phyloP scores from a whole-genome alignment of 2,888 invertebrate genomes.

The Lithodes maja region DNA sequence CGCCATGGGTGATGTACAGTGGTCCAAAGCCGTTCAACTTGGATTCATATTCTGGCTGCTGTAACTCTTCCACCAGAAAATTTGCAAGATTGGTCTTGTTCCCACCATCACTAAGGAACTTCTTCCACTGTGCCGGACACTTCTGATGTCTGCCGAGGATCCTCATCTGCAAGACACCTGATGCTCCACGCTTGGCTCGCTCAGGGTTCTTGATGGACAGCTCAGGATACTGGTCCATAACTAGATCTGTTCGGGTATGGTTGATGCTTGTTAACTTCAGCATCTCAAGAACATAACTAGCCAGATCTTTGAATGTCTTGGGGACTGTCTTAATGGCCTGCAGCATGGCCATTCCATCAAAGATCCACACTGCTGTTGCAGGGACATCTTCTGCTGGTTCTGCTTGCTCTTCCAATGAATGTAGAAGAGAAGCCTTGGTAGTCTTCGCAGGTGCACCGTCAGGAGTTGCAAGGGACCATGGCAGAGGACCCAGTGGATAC shows the following conservation, averaged over 20 bases:
- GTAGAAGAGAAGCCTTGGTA: conserved; percentile 32
- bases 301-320: conserved; percentile 39
- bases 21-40: conserved; percentile 4
- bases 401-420: conserved; percentile 29
- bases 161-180: conserved; percentile 3
- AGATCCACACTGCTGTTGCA: conserved; percentile 17
- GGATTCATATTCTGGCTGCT: conserved; percentile 7
- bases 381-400: conserved; percentile 29
- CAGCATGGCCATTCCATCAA: conserved; percentile 33
- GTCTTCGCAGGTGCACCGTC: conserved; percentile 30
- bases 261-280: conserved; percentile 6
- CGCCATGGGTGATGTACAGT: conserved; percentile 22
- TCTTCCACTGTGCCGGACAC: conserved; percentile 9
- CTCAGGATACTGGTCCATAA: conserved; percentile 41
- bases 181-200: conserved; percentile 27
- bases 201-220: conserved; percentile 37
- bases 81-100: conserved; percentile 9
- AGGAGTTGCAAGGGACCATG: conserved; percentile 24
- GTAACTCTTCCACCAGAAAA: not conserved
- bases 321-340: conserved; percentile 9
- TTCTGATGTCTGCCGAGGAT: conserved; percentile 27
- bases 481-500: conserved; percentile 28
- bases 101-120: conserved; percentile 25
- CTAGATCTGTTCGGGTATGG: conserved; percentile 19
- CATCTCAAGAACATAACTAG: conserved; percentile 17